Percentiles rank a stretch among this genome's conserved stretches.
These are phyloP conservation scores for Caenorhabditis briggsae DNA, from an alignment of 1,140 invertebrate species.

Conservation along the genomic window DNA sequence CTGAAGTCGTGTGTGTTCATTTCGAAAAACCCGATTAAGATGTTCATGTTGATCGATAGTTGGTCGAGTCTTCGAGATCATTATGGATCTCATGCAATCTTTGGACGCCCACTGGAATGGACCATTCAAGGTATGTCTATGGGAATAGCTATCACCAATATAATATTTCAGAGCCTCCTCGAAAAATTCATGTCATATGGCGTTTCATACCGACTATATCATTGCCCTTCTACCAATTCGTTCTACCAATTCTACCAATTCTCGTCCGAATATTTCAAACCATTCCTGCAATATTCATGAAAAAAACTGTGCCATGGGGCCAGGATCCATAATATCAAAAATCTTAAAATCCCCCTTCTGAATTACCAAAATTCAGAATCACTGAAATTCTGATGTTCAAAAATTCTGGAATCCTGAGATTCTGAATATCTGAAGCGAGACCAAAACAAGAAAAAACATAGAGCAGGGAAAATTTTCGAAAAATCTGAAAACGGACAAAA, in stretches of 20 bases:
- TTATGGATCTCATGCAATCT: background rate
- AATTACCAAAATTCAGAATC: no score
- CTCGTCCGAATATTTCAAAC: background rate
- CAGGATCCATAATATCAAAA: no score
- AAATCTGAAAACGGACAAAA: no score
- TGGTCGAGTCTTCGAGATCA: background rate
- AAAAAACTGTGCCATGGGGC: background rate
- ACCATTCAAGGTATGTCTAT: background rate
- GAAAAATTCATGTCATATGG: background rate
- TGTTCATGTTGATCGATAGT: conserved; percentile 12
- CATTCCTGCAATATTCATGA: background rate
- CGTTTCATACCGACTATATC: background rate
- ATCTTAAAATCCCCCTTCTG: no score
- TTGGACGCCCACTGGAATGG: conserved; percentile 8
- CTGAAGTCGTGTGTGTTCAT: background rate
- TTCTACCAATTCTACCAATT: background rate
- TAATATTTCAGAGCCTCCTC: background rate
- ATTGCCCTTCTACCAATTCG: background rate
- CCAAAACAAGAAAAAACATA: no score
- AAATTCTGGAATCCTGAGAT: no score
- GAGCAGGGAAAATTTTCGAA: no score
- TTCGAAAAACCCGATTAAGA: background rate
- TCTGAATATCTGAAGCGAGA: no score
- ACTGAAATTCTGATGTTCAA: no score
- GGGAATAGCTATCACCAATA: background rate